Evolutionary conservation across 2,113 vertebrate genomes (phyloP).

Genomic region (Myodes glareolus): DNA sequence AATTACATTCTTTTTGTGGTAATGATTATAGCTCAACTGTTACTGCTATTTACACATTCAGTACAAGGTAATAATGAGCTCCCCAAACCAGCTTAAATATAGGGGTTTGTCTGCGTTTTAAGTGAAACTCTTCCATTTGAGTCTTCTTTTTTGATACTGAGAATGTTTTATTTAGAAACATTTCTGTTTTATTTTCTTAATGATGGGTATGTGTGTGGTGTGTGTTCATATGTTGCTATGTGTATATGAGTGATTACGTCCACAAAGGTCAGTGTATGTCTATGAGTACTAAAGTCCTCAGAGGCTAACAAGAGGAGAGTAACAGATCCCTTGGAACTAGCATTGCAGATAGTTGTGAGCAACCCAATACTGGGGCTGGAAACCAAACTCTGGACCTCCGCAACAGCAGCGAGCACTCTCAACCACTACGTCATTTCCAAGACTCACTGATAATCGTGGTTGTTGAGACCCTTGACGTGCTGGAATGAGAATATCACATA

Average conservation of each 20-base stretch:
- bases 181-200: neutral
- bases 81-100: neutral
- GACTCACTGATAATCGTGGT: neutral
- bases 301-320: neutral
- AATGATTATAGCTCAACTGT: neutral
- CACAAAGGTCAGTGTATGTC: neutral
- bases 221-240: neutral
- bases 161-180: neutral
- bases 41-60: neutral
- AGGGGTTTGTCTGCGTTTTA: neutral
- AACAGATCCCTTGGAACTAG: no score
- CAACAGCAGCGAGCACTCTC: no score
- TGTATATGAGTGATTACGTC: neutral
- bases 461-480: neutral
- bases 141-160: neutral
- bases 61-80: neutral
- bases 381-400: neutral
- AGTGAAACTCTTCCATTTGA: neutral
- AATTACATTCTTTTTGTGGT: neutral
- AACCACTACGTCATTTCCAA: no score
- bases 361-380: no score
- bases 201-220: neutral
- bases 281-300: no score
- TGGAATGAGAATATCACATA: neutral
- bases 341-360: neutral